Evolutionary conservation across 2,113 vertebrate species (phyloP), one percentile per base, ranked within the genome.

Genomic region (Eira barbara): DNA sequence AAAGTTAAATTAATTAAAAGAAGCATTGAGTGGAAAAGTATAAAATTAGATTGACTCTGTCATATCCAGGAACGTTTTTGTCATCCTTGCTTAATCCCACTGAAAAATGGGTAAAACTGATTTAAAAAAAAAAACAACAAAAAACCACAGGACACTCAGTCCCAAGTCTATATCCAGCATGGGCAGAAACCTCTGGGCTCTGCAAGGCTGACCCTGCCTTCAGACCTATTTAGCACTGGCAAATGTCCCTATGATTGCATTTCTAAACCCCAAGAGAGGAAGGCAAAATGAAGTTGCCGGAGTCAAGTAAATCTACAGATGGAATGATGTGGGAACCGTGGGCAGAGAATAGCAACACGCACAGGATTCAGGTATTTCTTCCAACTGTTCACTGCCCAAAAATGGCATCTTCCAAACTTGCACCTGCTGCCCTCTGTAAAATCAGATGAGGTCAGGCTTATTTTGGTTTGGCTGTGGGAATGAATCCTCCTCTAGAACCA

Each of bases 371-470:
- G 91, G 76, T 89, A 71, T 83, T 88, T 79, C 95, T 96, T 73
- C 97, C 97, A 96, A 92, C 80, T 92, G 96, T 52, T 88, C 52
- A 5, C 63, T 36, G 95, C 89, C 96, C 95, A 61, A 93, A 96
- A 63, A 95, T 80, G 76, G 97, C n/a, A 15, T 34, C 73, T 79
- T 95, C 84, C 83, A 92, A 45, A 67, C 87, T 36, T 18, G 15
- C 97, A 97, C 97, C 97, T 96, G 97, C 97, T 86, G 29, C 83
- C 2, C 73, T 95, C 91, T 2, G 69, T 92, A 89, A 92, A 96
- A n/a, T 47, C 90, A 65, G 83, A 96, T 88, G 97, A 97, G 83
- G 86, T 92, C 92, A 96, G 96, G 57, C 65, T 89, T 95, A 92
- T 97, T 96, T 88, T 79, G 81, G 89, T 89, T 92, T 92, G 95